These are phyloP conservation scores for Drosophila rubida DNA, from an alignment of 2,888 invertebrate species.

Conservation along the genomic window DNA sequence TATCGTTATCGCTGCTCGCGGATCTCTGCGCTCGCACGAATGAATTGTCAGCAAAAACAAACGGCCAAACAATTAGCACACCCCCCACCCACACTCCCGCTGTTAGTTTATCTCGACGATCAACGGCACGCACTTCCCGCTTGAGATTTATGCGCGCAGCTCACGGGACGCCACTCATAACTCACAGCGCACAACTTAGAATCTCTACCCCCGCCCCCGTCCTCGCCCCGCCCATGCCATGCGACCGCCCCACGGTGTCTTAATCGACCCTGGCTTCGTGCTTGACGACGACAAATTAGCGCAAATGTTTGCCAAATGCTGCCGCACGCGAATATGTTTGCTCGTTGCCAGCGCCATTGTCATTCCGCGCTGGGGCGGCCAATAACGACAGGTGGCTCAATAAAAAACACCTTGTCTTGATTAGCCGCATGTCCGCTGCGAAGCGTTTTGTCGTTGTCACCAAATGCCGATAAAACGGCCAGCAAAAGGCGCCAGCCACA, in stretches of 20 bases:
- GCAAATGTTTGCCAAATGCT: conserved; percentile 47
- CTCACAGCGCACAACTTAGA: conserved; percentile 31
- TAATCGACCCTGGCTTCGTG: conserved; percentile 43
- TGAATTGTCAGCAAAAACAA: conserved; percentile 68
- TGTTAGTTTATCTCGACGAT: conserved; percentile 52
- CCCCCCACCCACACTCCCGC: background rate
- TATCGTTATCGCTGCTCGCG: conserved; percentile 11
- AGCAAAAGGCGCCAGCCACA: background rate
- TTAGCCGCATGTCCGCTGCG: conserved; percentile 23
- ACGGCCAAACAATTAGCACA: conserved; percentile 69
- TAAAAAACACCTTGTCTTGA: conserved; percentile 63
- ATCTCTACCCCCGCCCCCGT: background rate
- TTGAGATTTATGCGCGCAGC: conserved; percentile 59
- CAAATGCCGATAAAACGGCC: conserved; percentile 27
- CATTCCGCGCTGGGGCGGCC: background rate
- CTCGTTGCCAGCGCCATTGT: conserved; percentile 8
- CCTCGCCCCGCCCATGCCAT: background rate
- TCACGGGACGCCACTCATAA: conserved; percentile 56
- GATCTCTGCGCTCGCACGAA: conserved; percentile 50
- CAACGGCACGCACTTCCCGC: conserved; percentile 61
- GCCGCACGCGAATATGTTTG: conserved; percentile 38
- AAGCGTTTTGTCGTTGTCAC: conserved; percentile 20
- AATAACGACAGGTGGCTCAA: conserved; percentile 49
- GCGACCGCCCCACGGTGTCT: background rate
- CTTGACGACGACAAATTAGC: conserved; percentile 65